These are phyloP conservation scores for Pseudopodoces humilis DNA, from an alignment of 2,113 vertebrate species.

Conservation along the genomic window DNA sequence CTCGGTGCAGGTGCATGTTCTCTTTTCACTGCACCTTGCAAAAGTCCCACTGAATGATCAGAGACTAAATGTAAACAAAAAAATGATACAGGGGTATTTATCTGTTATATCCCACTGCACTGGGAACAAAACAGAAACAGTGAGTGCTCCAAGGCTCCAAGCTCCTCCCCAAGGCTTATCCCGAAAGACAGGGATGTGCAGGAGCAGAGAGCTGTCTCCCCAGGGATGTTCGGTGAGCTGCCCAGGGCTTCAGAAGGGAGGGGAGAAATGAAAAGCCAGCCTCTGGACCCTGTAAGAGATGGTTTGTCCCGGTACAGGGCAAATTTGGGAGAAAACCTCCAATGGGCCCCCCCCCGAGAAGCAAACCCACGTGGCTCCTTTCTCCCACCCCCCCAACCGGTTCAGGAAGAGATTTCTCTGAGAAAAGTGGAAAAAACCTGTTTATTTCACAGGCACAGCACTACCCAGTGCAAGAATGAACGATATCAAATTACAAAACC, in stretches of 20 bases:
- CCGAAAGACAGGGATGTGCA: not conserved
- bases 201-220: too few species aligned
- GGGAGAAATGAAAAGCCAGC: not conserved
- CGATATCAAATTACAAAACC: too few species aligned
- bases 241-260: not conserved
- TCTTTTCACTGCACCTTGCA: not conserved
- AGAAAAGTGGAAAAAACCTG: too few species aligned
- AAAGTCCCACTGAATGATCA: not conserved
- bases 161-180: not conserved
- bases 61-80: not conserved
- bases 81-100: fast-evolving
- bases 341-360: too few species aligned
- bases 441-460: too few species aligned
- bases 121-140: fast-evolving
- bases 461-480: too few species aligned
- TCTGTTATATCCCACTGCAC: fast-evolving
- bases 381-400: too few species aligned
- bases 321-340: too few species aligned
- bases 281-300: too few species aligned
- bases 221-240: not conserved
- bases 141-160: not conserved
- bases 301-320: too few species aligned
- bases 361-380: too few species aligned
- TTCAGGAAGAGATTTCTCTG: too few species aligned
- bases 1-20: not conserved